Conservation (phyloP, 2,797 vertebrate species). For the Brachyalestes nurse region DNA sequence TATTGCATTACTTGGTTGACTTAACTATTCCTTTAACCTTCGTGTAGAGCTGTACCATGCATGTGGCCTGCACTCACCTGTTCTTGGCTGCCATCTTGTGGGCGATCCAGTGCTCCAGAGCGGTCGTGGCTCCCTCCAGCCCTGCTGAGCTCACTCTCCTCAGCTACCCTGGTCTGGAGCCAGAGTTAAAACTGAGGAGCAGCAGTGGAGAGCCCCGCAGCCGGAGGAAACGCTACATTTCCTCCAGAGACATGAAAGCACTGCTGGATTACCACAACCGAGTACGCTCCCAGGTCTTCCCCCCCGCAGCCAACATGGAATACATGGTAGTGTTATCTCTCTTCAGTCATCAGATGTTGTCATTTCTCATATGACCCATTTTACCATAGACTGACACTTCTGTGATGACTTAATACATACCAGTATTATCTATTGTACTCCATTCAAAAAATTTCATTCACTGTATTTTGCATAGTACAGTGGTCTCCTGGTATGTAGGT, state of each 20-base stretch:
- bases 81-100: conserved; percentile 80
- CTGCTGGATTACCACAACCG: conserved; percentile 89
- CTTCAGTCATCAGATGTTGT: not conserved
- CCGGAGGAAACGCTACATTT: conserved; percentile 77
- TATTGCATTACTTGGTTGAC: no score
- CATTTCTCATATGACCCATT: not conserved
- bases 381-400: no score
- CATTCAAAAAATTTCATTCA: no score
- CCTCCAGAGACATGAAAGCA: conserved; percentile 75
- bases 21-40: not conserved
- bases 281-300: conserved; percentile 83
- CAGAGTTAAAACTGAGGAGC: conserved; percentile 43
- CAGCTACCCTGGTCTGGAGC: not conserved
- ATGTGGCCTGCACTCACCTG: conserved; percentile 66
- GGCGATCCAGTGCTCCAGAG: conserved; percentile 65
- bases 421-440: no score
- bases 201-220: conserved; percentile 57
- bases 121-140: conserved; percentile 64
- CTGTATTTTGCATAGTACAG: no score
- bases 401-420: no score
- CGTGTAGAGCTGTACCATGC: conserved; percentile 47
- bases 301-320: conserved; percentile 90
- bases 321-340: conserved; percentile 79
- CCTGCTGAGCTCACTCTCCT: conserved; percentile 65
- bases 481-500: no score